Percentiles rank a stretch among this genome's conserved stretches.
phyloP scores from a whole-genome alignment of 2,888 invertebrate genomes.

The Coleophora flavipennella region DNA sequence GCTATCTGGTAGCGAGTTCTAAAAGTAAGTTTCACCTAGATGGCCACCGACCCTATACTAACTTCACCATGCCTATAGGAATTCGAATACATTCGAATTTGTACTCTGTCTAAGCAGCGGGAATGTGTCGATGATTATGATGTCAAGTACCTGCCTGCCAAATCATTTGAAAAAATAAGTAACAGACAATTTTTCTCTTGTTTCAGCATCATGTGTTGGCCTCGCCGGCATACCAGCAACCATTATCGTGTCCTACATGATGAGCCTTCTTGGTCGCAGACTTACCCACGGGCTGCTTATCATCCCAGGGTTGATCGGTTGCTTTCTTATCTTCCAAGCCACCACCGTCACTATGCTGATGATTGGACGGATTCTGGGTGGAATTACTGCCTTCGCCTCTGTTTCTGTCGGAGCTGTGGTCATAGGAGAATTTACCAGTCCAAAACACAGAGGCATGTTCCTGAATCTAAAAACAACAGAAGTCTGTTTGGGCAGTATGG shows the following conservation, averaged over 20 bases:
- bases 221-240: constrained; percentile 22
- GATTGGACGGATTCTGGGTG: constrained; percentile 31
- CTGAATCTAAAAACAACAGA: constrained; percentile 31
- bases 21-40: no score
- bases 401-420: constrained; percentile 37
- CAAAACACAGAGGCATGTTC: constrained; percentile 34
- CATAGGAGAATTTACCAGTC: constrained; percentile 38
- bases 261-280: constrained; percentile 47
- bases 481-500: constrained; percentile 24
- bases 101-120: no score
- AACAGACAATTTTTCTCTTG: constrained; percentile 9
- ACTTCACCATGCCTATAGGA: no score
- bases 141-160: no score
- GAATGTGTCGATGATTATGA: no score
- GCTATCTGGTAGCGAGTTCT: no score
- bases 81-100: no score
- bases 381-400: constrained; percentile 56
- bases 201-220: constrained; percentile 23
- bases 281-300: constrained; percentile 44
- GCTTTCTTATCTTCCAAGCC: constrained; percentile 45
- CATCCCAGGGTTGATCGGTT: constrained; percentile 55
- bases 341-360: constrained; percentile 33
- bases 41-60: no score
- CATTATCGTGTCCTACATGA: constrained; percentile 20
- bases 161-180: no score